Base-by-base conservation (phyloP, 2,888 invertebrate genomes). In the Deilephila porcellus region DNA sequence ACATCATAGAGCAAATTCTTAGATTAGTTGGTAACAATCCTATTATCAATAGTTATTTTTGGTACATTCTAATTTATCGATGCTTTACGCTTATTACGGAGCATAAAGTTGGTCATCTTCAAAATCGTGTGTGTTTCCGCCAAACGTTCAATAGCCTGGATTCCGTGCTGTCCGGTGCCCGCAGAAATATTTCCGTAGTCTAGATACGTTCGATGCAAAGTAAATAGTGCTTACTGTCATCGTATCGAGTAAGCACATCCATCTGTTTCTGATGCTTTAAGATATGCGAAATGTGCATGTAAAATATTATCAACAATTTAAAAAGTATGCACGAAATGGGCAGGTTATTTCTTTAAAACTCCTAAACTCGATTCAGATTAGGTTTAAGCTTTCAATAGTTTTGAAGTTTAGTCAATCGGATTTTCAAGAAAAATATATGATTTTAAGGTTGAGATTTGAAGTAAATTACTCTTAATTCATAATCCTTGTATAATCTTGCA, bases 131-230 rank as follows among this genome's bases (percentile, higher is more conserved):
- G 34, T 63, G 62, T 63, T 63, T 3, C 29, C 60, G 20, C 17
- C 29, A 25, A 60, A 60, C 29, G 64, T 77, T 80, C 77, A 78
- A 77, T 79, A 79, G 80, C 82, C 79, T 81, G 77, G 79, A 53
- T 52, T 56, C 70, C 4, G 19, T 79, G 78, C 77, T 76, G 76
- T 81, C 81, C 80, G 78, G 80, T 83, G 79, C 82, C 80, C 74
- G 76, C 74, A 78, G 75, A 81, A 63, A 34, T 78, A 81, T 77
- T 81, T 83, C 83, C 81, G 83, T 81, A 77, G 76, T 82, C 80
- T 76, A 80, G 80, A 79, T 83, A 81, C 79, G 83, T 85, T 81
- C 79, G 83, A 78, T 74, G 75, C 77, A 79, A 77, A 76, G 78
- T 52, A 67, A 67, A 67, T 67, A 67, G 52, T 52, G 5, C 52